Conservation (phyloP, 2,797 vertebrate species). For the Halcyon leucocephala region DNA sequence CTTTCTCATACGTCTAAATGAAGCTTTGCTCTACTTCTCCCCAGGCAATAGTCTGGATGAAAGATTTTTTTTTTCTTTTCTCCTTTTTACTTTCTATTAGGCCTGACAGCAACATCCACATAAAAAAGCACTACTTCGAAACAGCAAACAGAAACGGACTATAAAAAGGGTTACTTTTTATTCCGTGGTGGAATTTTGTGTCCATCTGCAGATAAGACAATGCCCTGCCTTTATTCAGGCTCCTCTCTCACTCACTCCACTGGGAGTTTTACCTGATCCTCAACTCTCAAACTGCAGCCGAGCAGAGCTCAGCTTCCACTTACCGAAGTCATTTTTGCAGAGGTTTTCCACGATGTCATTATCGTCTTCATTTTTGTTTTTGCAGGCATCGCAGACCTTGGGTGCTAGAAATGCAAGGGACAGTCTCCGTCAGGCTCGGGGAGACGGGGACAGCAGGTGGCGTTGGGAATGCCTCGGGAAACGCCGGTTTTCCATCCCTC, state of each 20-base stretch:
- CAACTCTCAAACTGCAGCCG: not conserved
- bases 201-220: not conserved
- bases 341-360: conserved; percentile 97
- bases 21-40: conserved; percentile 47
- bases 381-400: conserved; percentile 95
- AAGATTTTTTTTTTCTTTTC: not conserved
- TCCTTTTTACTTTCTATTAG: not conserved
- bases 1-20: conserved; percentile 17
- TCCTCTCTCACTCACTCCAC: not conserved
- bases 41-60: conserved; percentile 22
- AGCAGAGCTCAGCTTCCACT: conserved; percentile 67
- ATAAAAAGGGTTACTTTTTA: not conserved
- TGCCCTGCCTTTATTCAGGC: not conserved
- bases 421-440: conserved; percentile 32
- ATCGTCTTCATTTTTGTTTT: conserved; percentile 92
- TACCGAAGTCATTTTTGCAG: conserved; percentile 98
- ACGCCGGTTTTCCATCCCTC: not conserved
- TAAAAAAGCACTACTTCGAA: not conserved
- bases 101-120: not conserved
- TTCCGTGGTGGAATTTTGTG: not conserved
- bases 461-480: conserved; percentile 40
- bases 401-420: conserved; percentile 84
- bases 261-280: not conserved
- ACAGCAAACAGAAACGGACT: not conserved
- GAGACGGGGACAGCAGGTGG: conserved; percentile 72